A percentile compares a stretch with the other conserved stretches of the same genome.
phyloP scores from a whole-genome alignment of 2,113 vertebrate genomes.

The Setophaga coronata region DNA sequence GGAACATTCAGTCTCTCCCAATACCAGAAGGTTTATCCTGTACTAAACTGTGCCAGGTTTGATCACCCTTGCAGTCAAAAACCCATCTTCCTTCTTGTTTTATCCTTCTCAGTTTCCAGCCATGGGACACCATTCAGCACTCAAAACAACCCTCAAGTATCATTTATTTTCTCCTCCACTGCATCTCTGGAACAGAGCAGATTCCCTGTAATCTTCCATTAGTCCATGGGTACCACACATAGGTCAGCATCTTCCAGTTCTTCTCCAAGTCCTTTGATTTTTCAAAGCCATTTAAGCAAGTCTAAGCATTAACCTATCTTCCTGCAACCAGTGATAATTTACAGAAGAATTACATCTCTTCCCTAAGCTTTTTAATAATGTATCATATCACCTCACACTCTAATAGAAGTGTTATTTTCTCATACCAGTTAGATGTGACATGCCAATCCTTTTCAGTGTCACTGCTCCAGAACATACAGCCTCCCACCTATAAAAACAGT shows the following conservation, averaged over 20 bases:
- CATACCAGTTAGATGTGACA: neutral
- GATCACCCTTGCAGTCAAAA: neutral
- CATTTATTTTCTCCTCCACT: neutral
- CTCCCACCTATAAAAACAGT: neutral
- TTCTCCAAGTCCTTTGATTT: neutral
- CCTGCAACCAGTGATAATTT: neutral
- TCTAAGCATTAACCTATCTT: neutral
- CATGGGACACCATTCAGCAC: neutral
- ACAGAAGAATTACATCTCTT: neutral
- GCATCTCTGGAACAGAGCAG: neutral
- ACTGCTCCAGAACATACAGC: neutral
- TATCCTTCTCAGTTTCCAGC: neutral
- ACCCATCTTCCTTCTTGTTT: neutral
- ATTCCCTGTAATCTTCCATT: neutral
- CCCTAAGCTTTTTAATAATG: neutral
- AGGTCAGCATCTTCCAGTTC: neutral
- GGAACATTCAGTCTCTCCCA: neutral
- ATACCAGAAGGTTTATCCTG: neutral
- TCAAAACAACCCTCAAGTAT: neutral
- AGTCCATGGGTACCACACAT: neutral
- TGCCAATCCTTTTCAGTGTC: neutral
- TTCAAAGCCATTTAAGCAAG: neutral
- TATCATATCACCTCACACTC: neutral
- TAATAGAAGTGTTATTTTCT: neutral
- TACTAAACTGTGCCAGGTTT: neutral